Base-by-base conservation (phyloP, 1,140 invertebrate genomes). In the Coptotermes formosanus region DNA sequence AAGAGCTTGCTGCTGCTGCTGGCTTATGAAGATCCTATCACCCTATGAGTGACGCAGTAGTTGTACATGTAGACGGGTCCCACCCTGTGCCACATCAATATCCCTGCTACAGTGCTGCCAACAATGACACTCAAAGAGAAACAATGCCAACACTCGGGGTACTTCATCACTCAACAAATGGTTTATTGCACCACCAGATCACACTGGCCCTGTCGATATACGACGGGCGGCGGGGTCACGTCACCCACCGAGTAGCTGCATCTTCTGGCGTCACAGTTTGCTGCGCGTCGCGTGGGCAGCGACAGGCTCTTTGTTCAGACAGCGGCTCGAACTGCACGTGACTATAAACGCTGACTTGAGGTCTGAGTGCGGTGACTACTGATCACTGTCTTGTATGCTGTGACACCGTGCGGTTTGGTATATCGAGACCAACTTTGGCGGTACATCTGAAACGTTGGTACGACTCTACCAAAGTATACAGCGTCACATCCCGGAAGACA, bases 21-120 rank as follows among this genome's bases (percentile, higher is more conserved):
- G 64, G 64, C 64, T 75, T 75, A 75, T 75, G 64, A 75, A 75
- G 64, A 75, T 75, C n/a, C 64, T 75, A 75, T 75, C 64, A 75
- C 64, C 64, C 64, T 75, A 75, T 75, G 64, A 75, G 64, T 75
- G 64, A 75, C 64, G 64, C 64, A 75, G 64, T 75, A 75, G 64
- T 75, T 75, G 64, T 75, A 75, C 64, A 75, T 75, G 64, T 75
- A 75, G 64, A 30, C 64, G 64, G 64, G 64, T 75, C 64, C 64
- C 64, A 75, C 64, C 64, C 64, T 75, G 64, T 75, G 64, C 64
- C 64, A 75, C 64, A 75, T 75, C 64, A 75, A 75, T 75, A 75
- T 75, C 64, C 64, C 64, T 75, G n/a, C n/a, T 75, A 75, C 64
- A 75, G 64, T 75, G 64, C 64, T 75, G 64, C 64, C 64, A 75